Percentiles rank a stretch among this genome's conserved stretches.
phyloP scores from a whole-genome alignment of 2,888 invertebrate genomes.

The Leptopterna dolabrata region DNA sequence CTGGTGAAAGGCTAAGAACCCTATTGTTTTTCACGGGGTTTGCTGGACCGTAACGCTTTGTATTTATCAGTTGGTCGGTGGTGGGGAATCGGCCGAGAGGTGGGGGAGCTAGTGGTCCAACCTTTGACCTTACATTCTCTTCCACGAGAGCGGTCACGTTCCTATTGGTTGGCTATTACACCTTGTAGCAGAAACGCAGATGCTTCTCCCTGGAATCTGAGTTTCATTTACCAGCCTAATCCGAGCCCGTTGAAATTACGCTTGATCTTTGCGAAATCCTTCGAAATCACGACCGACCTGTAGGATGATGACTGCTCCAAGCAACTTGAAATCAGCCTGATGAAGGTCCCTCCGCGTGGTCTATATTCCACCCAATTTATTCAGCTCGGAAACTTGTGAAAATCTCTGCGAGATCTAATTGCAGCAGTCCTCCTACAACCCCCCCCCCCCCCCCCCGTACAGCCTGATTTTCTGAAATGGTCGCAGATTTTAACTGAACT shows the following conservation, averaged over 20 bases:
- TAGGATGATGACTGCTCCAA: neutral
- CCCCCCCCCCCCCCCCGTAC: too few relatives aligned
- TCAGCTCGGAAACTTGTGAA: too few relatives aligned
- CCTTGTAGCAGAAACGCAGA: constrained; percentile 31
- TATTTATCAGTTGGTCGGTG: constrained; percentile 5
- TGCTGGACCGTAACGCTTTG: constrained; percentile 38
- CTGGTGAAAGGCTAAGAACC: constrained; percentile 45
- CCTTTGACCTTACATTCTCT: constrained; percentile 42
- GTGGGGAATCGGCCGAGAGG: neutral
- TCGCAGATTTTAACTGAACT: too few relatives aligned
- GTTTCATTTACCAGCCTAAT: constrained; percentile 28
- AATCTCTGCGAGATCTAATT: too few relatives aligned
- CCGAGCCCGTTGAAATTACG: neutral
- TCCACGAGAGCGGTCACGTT: constrained; percentile 37
- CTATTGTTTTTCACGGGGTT: constrained; percentile 41
- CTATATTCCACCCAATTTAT: too few relatives aligned
- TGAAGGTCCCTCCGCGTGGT: neutral
- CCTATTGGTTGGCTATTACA: constrained; percentile 31
- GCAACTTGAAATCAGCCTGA: neutral
- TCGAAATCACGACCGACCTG: neutral
- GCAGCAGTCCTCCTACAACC: too few relatives aligned
- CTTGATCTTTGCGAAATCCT: neutral
- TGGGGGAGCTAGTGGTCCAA: neutral
- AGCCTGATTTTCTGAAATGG: too few relatives aligned
- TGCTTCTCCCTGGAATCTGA: neutral